These are phyloP conservation scores for Yponomeuta sedellus DNA, from an alignment of 2,888 invertebrate species.

Conservation along the genomic window DNA sequence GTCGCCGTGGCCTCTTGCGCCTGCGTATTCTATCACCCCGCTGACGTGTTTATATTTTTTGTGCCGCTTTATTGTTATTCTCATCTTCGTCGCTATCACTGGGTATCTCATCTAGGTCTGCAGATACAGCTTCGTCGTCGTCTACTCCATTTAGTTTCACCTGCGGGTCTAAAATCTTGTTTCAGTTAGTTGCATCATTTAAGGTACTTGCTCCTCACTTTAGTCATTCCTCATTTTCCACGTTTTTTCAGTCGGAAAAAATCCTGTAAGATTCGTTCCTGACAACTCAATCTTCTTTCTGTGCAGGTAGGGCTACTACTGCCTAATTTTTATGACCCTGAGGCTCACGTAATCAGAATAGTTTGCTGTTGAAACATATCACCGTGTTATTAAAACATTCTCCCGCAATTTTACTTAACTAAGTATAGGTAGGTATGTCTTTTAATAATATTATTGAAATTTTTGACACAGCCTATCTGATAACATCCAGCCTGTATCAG, in stretches of 20 bases:
- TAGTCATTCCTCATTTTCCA: too few species aligned
- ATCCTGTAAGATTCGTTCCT: too few species aligned
- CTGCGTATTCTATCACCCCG: constrained; percentile 61
- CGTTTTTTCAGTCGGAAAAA: too few species aligned
- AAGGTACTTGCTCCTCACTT: too few species aligned
- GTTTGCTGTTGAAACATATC: constrained; percentile 3
- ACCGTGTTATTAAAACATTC: not conserved
- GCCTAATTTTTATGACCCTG: not conserved
- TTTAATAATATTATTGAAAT: not conserved
- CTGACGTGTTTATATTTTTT: constrained; percentile 74
- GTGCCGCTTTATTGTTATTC: constrained; percentile 46
- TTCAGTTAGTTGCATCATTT: too few species aligned
- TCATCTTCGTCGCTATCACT: constrained; percentile 30
- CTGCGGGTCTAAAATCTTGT: too few species aligned
- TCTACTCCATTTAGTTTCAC: not conserved
- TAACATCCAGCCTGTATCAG: constrained; percentile 3
- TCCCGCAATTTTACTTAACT: not conserved
- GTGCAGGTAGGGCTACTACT: not conserved
- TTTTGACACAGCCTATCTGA: not conserved
- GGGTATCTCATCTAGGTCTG: not conserved
- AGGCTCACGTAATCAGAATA: not conserved
- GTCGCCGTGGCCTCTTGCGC: constrained; percentile 56
- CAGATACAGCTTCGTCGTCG: not conserved
- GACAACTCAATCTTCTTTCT: too few species aligned
- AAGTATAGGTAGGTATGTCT: not conserved